Evolutionary conservation across 2,888 invertebrate species (phyloP), one percentile per base, ranked within the genome.

Genomic region (Caprella mutica): DNA sequence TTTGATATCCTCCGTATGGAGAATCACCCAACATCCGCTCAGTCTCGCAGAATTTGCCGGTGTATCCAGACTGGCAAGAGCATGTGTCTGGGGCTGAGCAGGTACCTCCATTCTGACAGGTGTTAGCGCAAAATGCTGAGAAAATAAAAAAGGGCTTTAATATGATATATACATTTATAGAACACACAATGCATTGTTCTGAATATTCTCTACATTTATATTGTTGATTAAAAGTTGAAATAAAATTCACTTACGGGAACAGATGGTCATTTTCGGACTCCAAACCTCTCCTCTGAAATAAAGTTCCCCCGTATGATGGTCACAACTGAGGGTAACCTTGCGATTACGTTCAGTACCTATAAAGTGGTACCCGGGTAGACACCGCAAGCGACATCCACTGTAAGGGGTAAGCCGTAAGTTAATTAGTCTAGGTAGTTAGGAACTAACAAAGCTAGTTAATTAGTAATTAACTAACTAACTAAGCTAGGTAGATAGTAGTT

Each of bases 81-180:
- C 48, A 48, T n/a, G 29, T 48, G 48, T 48, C 30, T 19, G 48
- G 48, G 12, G 48, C 48, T 4, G 30, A 27, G n/a, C 48, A 48
- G 29, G 48, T 48, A 30, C 48, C 48, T 27, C 48, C 48, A 24
- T 48, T 48, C 48, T 48, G 29, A 24, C 48, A 48, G 4, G 48
- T 30, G 24, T 21, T 21, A 3, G 29, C 30, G 48, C 48, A 48
- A 6, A 17, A 6, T 17, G 48, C 48, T 48, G 30, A 27, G 26
- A 21, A 5, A 9, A 43, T 21, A 1, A 23, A 43, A 43, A 33
- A 33, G 12, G 12, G 12, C 17, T 40, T 3, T 24, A 5, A 43
- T 43, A n/a, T 21, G 6, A 12, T 3, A 17, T 4, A 42, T 23
- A 42, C 4, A 42, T 19, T 19, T 4, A 8, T 19, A 9, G 3